Evolutionary conservation across 2,888 invertebrate genomes (phyloP).

Genomic region (Tromatobia lineatoria): DNA sequence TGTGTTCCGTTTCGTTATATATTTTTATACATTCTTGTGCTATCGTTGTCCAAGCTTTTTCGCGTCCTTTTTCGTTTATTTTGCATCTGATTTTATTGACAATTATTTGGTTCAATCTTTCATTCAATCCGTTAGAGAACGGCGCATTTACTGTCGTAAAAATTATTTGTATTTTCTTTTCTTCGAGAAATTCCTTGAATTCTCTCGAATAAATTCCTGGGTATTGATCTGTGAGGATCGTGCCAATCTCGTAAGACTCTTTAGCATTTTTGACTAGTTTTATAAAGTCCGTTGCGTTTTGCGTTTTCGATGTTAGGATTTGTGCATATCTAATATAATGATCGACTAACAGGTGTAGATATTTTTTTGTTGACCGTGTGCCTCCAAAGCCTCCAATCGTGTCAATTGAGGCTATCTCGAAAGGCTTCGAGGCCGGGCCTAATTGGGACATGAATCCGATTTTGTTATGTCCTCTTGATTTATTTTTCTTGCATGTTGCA

Average conservation of each 20-base stretch:
- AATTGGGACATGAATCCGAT: constrained; percentile 28
- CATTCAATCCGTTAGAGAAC: constrained; percentile 35
- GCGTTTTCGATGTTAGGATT: constrained; percentile 71
- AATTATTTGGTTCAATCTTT: constrained; percentile 71
- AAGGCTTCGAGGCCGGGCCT: constrained; percentile 23
- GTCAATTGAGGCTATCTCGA: constrained; percentile 30
- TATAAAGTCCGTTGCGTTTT: constrained; percentile 72
- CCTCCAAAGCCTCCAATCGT: constrained; percentile 63
- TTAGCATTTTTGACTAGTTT: no score
- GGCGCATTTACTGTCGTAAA: constrained; percentile 70
- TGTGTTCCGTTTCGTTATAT: constrained; percentile 74
- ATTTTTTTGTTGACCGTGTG: constrained; percentile 73
- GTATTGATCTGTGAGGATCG: constrained; percentile 72
- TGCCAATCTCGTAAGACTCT: constrained; percentile 58
- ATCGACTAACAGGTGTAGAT: constrained; percentile 73
- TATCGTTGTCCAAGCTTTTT: constrained; percentile 72
- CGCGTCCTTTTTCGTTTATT: constrained; percentile 69
- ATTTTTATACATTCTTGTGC: constrained; percentile 71
- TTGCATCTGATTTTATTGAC: constrained; percentile 75
- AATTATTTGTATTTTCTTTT: constrained; percentile 68
- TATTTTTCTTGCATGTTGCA: neutral
- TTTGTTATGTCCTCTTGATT: constrained; percentile 14
- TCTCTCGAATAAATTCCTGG: constrained; percentile 72
- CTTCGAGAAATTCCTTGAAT: constrained; percentile 69
- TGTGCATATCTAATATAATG: constrained; percentile 73